Evolutionary conservation across 2,797 vertebrate species (phyloP).

Genomic region (Hypotaenidia okinawae): DNA sequence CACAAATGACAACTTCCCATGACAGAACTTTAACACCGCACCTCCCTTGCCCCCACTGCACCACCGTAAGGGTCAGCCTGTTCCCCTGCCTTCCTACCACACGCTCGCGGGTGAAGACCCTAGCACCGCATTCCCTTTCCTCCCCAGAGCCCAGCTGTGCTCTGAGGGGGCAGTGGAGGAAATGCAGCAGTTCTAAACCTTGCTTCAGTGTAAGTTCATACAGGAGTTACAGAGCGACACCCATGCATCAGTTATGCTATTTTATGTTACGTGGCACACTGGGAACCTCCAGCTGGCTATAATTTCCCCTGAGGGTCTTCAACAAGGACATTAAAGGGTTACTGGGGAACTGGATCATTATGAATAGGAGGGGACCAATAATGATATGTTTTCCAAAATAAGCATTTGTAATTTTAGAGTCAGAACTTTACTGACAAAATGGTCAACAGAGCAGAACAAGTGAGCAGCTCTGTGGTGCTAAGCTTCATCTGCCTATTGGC

Average conservation of each 20-base stretch:
- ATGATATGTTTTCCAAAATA: background rate
- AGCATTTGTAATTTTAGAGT: background rate
- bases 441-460: background rate
- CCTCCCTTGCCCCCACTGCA: background rate
- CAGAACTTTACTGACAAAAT: background rate
- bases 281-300: background rate
- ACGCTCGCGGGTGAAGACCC: background rate
- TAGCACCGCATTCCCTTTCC: background rate
- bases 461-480: background rate
- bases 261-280: background rate
- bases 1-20: background rate
- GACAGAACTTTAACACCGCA: background rate
- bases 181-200: background rate
- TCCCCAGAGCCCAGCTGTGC: background rate
- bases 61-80: background rate
- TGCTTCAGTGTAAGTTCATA: background rate
- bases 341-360: background rate
- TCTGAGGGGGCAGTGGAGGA: background rate
- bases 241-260: background rate
- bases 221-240: background rate
- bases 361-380: background rate
- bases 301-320: background rate
- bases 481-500: background rate
- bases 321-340: constrained; percentile 18
- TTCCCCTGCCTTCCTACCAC: background rate